Percentiles rank a stretch among this genome's conserved stretches.
These are phyloP conservation scores for Drosophila ficusphila DNA, from an alignment of 1,140 invertebrate genomes.

Conservation along the genomic window DNA sequence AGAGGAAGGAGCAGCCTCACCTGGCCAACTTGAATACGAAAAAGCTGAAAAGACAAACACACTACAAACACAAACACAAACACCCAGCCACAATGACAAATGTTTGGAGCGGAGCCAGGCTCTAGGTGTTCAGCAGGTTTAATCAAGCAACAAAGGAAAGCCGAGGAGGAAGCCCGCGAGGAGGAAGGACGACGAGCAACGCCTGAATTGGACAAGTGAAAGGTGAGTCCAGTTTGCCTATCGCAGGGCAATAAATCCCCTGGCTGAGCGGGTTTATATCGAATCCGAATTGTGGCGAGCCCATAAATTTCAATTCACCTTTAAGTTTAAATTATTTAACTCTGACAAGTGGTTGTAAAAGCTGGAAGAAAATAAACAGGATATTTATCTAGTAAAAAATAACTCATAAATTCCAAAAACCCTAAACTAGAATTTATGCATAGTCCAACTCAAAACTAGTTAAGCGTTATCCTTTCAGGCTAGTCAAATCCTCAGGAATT, in stretches of 20 bases:
- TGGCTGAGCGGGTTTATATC: background rate
- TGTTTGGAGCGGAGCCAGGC: constrained; percentile 43
- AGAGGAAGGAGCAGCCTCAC: constrained; percentile 15
- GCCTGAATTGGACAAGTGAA: constrained; percentile 9
- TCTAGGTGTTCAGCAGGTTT: constrained; percentile 52
- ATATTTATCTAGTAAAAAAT: too few species aligned
- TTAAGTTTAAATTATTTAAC: background rate
- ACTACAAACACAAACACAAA: constrained; percentile 3
- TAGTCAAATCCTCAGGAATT: constrained; percentile 1
- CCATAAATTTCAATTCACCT: constrained; percentile 1
- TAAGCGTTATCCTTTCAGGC: constrained; percentile 5
- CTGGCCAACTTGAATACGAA: constrained; percentile 33
- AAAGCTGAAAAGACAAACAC: background rate
- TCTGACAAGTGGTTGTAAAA: too few species aligned
- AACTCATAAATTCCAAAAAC: background rate
- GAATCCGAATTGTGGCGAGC: background rate
- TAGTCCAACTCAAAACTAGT: constrained; percentile 3
- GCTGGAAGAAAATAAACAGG: too few species aligned
- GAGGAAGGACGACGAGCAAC: constrained; percentile 15
- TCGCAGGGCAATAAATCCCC: constrained; percentile 9
- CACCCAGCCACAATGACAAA: constrained; percentile 44
- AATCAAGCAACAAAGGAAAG: constrained; percentile 29
- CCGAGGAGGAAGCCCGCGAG: background rate
- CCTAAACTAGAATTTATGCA: background rate
- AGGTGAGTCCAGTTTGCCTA: constrained; percentile 18